These are phyloP conservation scores for Maccullochella peelii DNA, from an alignment of 2,113 vertebrate species.

Conservation along the genomic window DNA sequence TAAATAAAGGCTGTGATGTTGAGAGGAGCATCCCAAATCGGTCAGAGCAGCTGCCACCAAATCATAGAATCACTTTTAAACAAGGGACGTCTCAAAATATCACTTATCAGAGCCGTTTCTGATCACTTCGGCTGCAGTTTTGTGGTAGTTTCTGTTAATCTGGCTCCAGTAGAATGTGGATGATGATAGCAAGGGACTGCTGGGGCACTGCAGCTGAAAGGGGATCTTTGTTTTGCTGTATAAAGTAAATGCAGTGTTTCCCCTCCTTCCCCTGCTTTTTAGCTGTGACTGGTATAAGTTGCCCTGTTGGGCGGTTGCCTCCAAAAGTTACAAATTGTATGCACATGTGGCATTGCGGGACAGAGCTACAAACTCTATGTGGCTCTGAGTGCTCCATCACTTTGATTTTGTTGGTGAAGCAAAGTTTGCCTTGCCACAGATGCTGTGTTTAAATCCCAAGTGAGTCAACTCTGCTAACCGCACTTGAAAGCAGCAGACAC, in stretches of 20 bases:
- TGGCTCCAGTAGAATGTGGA: conserved; percentile 45
- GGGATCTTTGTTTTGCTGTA: conserved; percentile 75
- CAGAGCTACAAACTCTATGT: neutral
- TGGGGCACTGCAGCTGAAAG: conserved; percentile 72
- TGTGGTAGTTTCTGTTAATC: conserved; percentile 4
- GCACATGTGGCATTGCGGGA: conserved; percentile 18
- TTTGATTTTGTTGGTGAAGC: conserved; percentile 5
- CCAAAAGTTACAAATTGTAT: conserved; percentile 30
- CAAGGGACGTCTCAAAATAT: neutral
- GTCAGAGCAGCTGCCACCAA: neutral
- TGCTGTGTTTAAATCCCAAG: neutral
- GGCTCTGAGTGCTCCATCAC: neutral
- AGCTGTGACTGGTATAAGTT: conserved; percentile 12
- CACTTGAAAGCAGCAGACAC: conserved; percentile 16
- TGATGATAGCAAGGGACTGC: conserved; percentile 46
- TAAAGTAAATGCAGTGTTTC: conserved; percentile 62
- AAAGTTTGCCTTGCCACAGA: conserved; percentile 8
- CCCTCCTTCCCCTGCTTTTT: conserved; percentile 30
- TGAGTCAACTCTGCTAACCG: conserved; percentile 20
- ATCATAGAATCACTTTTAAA: conserved; percentile 17
- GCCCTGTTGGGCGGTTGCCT: conserved; percentile 14
- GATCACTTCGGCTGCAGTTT: conserved; percentile 2
- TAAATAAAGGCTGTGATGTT: conserved; percentile 28
- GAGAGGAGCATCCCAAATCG: conserved; percentile 5
- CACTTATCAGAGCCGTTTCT: neutral